Evolutionary conservation across 2,797 vertebrate species (phyloP).

Genomic region (Coranthus polyacanthus): DNA sequence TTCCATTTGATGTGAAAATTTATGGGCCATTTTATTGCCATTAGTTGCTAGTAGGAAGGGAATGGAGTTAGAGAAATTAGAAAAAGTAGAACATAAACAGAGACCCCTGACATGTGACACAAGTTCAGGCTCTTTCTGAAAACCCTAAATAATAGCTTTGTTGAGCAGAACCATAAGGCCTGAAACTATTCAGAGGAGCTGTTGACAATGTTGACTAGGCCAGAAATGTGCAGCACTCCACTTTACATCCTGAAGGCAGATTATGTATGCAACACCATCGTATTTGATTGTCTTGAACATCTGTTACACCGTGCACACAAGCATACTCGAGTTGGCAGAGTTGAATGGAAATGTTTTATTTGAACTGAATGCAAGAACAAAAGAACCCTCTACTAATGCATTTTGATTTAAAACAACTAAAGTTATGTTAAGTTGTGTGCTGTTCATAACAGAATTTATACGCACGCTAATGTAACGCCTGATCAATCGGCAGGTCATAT

Average conservation of each 20-base stretch:
- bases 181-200: neutral
- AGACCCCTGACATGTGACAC: neutral
- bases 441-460: too few species aligned
- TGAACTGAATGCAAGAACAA: too few species aligned
- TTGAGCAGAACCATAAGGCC: constrained; percentile 10
- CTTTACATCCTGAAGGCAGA: neutral
- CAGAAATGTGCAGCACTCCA: neutral
- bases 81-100: neutral
- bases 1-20: constrained; percentile 15
- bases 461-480: too few species aligned
- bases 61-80: neutral
- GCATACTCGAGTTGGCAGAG: too few species aligned
- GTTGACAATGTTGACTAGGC: neutral
- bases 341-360: too few species aligned
- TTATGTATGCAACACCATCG: neutral
- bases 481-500: too few species aligned
- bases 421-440: too few species aligned
- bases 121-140: constrained; percentile 9
- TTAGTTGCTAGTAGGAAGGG: constrained; percentile 11
- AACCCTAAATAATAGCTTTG: constrained; percentile 8
- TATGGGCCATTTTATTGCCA: neutral
- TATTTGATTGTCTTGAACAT: constrained; percentile 6
- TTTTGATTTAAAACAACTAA: too few species aligned
- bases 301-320: neutral
- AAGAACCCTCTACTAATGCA: too few species aligned